Evolutionary conservation across 2,888 invertebrate genomes (phyloP).

Genomic region (Caenorhabditis wallacei): DNA sequence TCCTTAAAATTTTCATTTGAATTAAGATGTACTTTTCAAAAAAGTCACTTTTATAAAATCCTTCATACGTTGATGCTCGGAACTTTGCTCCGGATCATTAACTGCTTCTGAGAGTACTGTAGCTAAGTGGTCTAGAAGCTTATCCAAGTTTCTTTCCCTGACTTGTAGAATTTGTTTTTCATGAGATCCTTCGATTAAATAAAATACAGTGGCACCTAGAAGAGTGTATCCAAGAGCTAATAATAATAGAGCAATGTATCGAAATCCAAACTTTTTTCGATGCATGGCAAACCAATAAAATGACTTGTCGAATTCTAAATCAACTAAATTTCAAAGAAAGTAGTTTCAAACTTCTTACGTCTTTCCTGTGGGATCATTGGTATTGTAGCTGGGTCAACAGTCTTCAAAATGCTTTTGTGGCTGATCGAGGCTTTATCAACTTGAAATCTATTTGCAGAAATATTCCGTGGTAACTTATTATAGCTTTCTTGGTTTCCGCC

Average conservation of each 20-base stretch:
- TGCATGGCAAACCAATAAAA: conserved; percentile 73
- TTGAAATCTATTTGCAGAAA: conserved; percentile 45
- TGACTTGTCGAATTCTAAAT: conserved; percentile 69
- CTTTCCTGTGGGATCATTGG: conserved; percentile 29
- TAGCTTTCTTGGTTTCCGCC: conserved; percentile 34
- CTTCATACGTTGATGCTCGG: conserved; percentile 44
- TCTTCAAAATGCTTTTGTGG: conserved; percentile 2
- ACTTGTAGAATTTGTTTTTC: conserved; percentile 7
- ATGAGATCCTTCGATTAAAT: conserved; percentile 64
- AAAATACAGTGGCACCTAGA: conserved; percentile 70
- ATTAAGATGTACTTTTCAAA: background rate
- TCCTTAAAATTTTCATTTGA: conserved; percentile 39
- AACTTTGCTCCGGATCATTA: conserved; percentile 52
- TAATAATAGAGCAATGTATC: conserved; percentile 65
- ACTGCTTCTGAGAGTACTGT: conserved; percentile 48
- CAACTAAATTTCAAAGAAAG: background rate
- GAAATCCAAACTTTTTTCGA: conserved; percentile 70
- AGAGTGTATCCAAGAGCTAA: conserved; percentile 67
- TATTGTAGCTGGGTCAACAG: background rate
- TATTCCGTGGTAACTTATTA: conserved; percentile 27
- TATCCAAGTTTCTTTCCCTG: conserved; percentile 44
- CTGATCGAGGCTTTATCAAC: conserved; percentile 51
- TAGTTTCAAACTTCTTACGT: background rate
- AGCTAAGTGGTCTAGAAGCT: conserved; percentile 38
- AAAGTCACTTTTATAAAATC: conserved; percentile 54